Evolutionary conservation across 2,113 vertebrate genomes (phyloP), one percentile per base, ranked within the genome.

Genomic region (Lamprologus sp.): DNA sequence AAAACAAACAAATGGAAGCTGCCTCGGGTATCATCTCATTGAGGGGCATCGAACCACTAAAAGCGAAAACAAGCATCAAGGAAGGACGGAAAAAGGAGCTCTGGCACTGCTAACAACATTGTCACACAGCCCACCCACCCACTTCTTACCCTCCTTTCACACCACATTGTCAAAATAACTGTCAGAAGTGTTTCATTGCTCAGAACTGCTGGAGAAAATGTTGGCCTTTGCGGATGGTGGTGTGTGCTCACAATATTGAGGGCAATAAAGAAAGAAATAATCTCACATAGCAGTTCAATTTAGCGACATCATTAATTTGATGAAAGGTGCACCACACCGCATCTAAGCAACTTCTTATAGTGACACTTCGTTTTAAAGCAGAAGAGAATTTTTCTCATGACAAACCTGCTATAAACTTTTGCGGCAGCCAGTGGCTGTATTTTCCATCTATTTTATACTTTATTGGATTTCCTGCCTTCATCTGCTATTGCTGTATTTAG

Each of bases 401-500:
- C 40, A 90, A 90, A 84, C 55, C 73, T 40, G 19, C 82, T 86
- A 68, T 87, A 92, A 93, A 94, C 83, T 92, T 92, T 84, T 63
- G 81, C 63, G 63, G 92, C 91, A 92, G 89, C 90, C 88, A 86
- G 56, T 84, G 88, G 91, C 81, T 90, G 23, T 85, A 87, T 94
- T 92, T 92, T 89, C 81, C 81, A 87, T 90, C 85, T 89, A 83
- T 94, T 93, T 89, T 83, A 87, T 85, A 88, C 84, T 75, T 90
- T 87, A 94, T 90, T 94, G 92, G 87, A 93, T 94, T 94, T 87
- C 60, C 85, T 89, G 90, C 84, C 84, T 91, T 88, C 83, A 87
- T 94, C 91, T 89, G 81, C 90, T 89, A 86, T 89, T 82, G 86
- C 91, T 91, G 85, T 93, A 91, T 94, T 95, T 94, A 92, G 91